These are phyloP conservation scores for Pangasius sanitwongsei DNA, from an alignment of 2,797 vertebrate species.

Conservation along the genomic window DNA sequence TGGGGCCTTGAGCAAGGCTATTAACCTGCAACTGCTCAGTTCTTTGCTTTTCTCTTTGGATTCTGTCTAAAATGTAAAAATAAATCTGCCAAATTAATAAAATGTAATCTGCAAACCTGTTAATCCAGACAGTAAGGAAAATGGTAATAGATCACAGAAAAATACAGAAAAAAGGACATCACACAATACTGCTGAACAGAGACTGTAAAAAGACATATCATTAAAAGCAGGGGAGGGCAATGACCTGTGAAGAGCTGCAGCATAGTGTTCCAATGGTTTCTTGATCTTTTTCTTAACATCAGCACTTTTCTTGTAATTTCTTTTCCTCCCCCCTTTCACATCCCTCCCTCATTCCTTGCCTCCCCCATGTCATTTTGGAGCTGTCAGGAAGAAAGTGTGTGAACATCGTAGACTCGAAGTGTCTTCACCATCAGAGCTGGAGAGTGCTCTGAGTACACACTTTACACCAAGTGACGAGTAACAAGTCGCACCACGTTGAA, in stretches of 20 bases:
- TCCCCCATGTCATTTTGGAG: conserved; percentile 50
- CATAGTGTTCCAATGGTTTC: neutral
- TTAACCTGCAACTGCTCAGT: neutral
- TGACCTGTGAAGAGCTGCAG: neutral
- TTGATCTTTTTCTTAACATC: conserved; percentile 27
- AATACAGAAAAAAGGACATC: neutral
- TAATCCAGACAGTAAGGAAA: neutral
- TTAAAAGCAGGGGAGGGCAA: conserved; percentile 24
- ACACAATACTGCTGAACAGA: neutral
- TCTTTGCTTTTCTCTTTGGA: neutral
- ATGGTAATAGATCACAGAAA: neutral
- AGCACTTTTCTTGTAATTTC: conserved; percentile 49
- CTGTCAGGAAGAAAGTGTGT: conserved; percentile 44
- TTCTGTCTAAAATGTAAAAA: neutral
- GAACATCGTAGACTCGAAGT: neutral
- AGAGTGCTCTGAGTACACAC: conserved; percentile 32
- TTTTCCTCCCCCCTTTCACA: conserved; percentile 51
- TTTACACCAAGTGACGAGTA: conserved; percentile 49
- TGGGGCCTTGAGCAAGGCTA: conserved; percentile 10
- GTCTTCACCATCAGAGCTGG: conserved; percentile 49
- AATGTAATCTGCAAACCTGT: neutral
- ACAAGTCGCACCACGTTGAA: conserved; percentile 55
- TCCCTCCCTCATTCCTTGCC: conserved; percentile 46
- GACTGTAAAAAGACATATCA: neutral
- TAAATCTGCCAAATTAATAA: neutral